Evolutionary conservation across 2,113 vertebrate genomes (phyloP).

Genomic region (Paedocypris sp.): DNA sequence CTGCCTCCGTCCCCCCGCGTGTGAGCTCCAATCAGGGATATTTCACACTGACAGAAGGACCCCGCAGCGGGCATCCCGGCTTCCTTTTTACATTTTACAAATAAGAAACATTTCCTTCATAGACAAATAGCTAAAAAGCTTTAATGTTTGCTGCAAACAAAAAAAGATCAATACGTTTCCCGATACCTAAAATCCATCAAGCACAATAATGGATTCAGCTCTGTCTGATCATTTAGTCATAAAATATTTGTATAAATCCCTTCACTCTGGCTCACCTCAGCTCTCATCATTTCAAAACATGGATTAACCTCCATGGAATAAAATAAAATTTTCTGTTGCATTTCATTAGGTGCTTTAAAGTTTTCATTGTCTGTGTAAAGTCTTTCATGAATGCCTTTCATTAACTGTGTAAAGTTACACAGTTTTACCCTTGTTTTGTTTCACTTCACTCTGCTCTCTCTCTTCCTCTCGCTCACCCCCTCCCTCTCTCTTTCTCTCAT

Average conservation of each 20-base stretch:
- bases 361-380: too few relatives aligned
- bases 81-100: constrained; percentile 37
- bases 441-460: background rate
- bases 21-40: constrained; percentile 59
- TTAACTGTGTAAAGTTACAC: too few relatives aligned
- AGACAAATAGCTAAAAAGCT: background rate
- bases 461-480: background rate
- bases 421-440: too few relatives aligned
- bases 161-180: background rate
- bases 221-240: constrained; percentile 34
- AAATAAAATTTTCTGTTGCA: too few relatives aligned
- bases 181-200: constrained; percentile 26
- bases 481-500: constrained; percentile 2
- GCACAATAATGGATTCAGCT: constrained; percentile 27
- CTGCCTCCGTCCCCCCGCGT: constrained; percentile 51
- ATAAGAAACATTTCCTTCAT: background rate
- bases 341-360: too few relatives aligned
- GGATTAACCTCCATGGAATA: too few relatives aligned
- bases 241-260: too few relatives aligned
- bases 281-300: too few relatives aligned
- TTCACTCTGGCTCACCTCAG: too few relatives aligned
- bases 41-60: constrained; percentile 67
- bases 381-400: too few relatives aligned
- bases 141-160: too few relatives aligned
- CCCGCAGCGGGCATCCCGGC: constrained; percentile 50